Percentiles rank a stretch among this genome's conserved stretches.
Conservation (phyloP, 2,113 vertebrate genomes). For the Perognathus longimembris region DNA sequence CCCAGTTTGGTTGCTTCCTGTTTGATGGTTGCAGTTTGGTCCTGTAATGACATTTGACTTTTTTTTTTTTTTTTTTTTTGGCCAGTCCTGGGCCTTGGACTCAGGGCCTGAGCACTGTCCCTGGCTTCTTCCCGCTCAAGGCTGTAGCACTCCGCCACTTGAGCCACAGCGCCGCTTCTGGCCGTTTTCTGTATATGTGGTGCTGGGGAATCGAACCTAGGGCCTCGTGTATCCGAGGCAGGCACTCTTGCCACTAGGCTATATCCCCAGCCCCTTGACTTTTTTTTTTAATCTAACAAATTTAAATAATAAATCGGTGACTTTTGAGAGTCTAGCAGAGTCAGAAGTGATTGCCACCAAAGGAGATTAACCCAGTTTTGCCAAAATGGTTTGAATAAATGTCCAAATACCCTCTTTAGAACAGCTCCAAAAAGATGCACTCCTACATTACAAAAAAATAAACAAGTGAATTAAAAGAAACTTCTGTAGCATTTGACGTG, state of each 20-base stretch:
- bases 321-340: neutral
- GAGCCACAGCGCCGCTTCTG: too few relatives aligned
- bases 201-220: too few relatives aligned
- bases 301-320: slow-evolving; percentile 13
- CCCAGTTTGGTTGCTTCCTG: neutral
- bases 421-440: neutral
- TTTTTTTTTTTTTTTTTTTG: too few relatives aligned
- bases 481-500: neutral
- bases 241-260: too few relatives aligned
- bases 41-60: neutral
- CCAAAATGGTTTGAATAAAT: neutral
- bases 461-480: neutral
- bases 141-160: too few relatives aligned
- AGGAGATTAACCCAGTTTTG: slow-evolving; percentile 7
- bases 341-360: neutral
- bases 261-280: too few relatives aligned
- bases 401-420: neutral
- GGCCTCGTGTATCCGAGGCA: too few relatives aligned
- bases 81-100: too few relatives aligned
- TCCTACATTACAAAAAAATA: neutral
- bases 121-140: too few relatives aligned
- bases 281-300: neutral
- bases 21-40: neutral
- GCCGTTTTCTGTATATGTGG: too few relatives aligned
- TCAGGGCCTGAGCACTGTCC: too few relatives aligned